Conservation (phyloP, 2,888 invertebrate genomes). For the Drosophila siamana region DNA sequence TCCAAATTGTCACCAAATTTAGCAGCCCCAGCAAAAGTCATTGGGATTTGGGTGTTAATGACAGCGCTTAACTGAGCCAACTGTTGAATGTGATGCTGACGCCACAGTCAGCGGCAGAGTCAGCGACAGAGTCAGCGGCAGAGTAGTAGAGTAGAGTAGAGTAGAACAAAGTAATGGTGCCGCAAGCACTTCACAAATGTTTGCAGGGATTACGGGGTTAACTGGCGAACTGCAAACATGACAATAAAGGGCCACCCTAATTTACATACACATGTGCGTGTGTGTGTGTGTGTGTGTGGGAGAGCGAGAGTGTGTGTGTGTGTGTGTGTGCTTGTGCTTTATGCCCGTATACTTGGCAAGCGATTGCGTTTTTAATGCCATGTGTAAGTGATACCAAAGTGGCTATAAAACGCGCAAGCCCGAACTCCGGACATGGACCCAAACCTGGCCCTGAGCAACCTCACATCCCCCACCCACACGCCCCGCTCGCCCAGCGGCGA, state of each 20-base stretch:
- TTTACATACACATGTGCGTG: constrained; percentile 25
- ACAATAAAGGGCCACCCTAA: constrained; percentile 18
- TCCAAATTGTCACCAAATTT: background rate
- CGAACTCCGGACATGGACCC: constrained; percentile 2
- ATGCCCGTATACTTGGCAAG: constrained; percentile 30
- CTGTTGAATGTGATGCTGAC: constrained; percentile 2
- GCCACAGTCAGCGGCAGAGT: background rate
- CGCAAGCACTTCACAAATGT: background rate
- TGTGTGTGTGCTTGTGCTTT: background rate
- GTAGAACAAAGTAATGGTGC: background rate
- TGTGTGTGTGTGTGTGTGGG: background rate
- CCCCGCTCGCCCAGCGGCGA: constrained; percentile 16
- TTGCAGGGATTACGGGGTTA: background rate
- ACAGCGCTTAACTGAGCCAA: background rate
- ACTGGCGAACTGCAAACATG: constrained; percentile 1
- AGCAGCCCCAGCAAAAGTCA: background rate
- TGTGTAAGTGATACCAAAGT: constrained; percentile 70
- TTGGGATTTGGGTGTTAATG: background rate
- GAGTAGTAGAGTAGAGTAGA: no score
- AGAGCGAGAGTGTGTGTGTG: background rate
- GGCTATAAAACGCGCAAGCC: constrained; percentile 56
- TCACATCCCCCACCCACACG: background rate
- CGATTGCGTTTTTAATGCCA: constrained; percentile 47
- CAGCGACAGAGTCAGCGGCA: background rate
- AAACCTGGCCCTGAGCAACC: background rate